Base-by-base conservation (phyloP, 2,888 invertebrate species). In the Operophtera brumata region DNA sequence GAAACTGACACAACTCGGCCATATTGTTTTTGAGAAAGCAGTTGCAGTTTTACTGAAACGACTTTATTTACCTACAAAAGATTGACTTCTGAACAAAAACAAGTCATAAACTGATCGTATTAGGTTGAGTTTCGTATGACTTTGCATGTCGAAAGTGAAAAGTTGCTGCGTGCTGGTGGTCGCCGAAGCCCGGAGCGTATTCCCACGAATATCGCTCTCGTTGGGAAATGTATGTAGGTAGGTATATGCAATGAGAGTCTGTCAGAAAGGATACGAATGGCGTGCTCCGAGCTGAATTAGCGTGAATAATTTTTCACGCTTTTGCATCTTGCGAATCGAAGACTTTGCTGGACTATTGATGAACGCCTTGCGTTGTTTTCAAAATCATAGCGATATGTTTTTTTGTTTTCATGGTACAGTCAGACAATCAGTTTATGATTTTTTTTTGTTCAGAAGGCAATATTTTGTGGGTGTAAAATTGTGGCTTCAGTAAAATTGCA, bases 241-340 rank as follows among this genome's bases (percentile, higher is more conserved):
- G 20, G 20, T 83, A 86, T 83, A 89, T 84, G 84, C 82, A 85
- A 84, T 86, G 84, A 87, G 88, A 86, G 87, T 87, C 81, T 88
- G 89, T 87, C 88, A 85, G 87, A 85, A 86, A 80, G 80, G 81
- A 88, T 89, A 84, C 77, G 81, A 75, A 84, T 78, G 71, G 84
- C 80, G 80, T 81, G 80, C 72, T 78, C 79, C 77, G 75, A 82
- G 76, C 81, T 84, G 85, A 88, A 86, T 87, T 76, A 80, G 80
- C 86, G 83, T 89, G 74, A 84, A 86, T 86, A 86, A 86, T 86
- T 84, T 86, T 87, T 86, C 86, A 82, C 78, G 75, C 74, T 59
- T 61, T 59, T 56, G 57, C 60, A 59, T 63, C 57, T 55, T 54
- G 53, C 32, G 28, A 49, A 46, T 20, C 20, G 20, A 11, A 32